These are phyloP conservation scores for Coreius guichenoti DNA, from an alignment of 2,797 vertebrate genomes.

Conservation along the genomic window DNA sequence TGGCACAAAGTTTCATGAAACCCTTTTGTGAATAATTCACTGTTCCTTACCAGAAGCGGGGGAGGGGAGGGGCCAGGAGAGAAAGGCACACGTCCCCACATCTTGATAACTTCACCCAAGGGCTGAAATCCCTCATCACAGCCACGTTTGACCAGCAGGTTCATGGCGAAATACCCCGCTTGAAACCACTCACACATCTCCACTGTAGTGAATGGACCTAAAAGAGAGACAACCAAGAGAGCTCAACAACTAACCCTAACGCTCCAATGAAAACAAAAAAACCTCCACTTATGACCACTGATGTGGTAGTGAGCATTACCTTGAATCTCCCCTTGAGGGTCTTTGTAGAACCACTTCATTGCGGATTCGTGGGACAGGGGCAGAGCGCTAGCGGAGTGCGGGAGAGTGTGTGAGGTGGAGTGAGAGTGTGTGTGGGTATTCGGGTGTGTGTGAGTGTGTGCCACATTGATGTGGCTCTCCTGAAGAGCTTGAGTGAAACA, in stretches of 20 bases:
- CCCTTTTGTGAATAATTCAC: background rate
- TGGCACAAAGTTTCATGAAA: background rate
- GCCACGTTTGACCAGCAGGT: conserved; percentile 89
- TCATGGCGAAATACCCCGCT: conserved; percentile 92
- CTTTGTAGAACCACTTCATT: conserved; percentile 96
- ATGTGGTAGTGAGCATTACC: conserved; percentile 69
- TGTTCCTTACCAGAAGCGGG: conserved; percentile 85
- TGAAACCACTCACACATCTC: conserved; percentile 97
- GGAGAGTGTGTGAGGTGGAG: conserved; percentile 48
- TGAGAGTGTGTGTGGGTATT: conserved; percentile 47
- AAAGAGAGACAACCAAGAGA: background rate
- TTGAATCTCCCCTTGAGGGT: conserved; percentile 93
- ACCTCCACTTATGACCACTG: background rate
- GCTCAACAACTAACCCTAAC: background rate
- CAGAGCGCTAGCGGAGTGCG: conserved; percentile 84
- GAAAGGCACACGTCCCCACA: conserved; percentile 94
- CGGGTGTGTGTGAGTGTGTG: conserved; percentile 59
- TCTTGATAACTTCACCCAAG: conserved; percentile 92
- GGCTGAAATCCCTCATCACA: conserved; percentile 94
- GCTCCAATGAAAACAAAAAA: background rate
- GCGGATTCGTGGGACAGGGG: conserved; percentile 89
- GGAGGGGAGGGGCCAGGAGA: conserved; percentile 90
- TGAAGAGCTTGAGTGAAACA: conserved; percentile 85
- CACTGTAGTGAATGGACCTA: conserved; percentile 90
- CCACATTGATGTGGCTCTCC: conserved; percentile 73